Evolutionary conservation across 2,113 vertebrate genomes (phyloP), one percentile per base, ranked within the genome.

Genomic region (Syrmaticus mikado): DNA sequence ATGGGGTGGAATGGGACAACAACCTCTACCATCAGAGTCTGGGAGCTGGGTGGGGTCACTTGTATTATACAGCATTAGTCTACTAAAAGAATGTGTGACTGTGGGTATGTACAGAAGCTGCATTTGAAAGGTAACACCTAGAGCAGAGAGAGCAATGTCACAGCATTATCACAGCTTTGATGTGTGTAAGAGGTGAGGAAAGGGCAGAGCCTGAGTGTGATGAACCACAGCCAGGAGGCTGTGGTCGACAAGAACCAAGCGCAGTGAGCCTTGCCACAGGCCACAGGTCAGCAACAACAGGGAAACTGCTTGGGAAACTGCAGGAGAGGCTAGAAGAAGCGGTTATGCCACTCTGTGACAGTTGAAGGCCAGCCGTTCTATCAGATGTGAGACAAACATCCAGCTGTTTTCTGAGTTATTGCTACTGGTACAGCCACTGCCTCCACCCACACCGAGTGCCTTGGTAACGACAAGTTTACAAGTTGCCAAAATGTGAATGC

Each of bases 241-340:
- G 28, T 5, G 11, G 52, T n/a, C 16, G n/a, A 28, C 27, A 38
- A 20, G 48, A 71, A 36, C 2, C 0, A 0, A 65, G 17, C 1
- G 6, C 27, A 10, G 3, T 0, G 9, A 78, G 60, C 58, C 43
- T n/a, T 50, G 32, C 18, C 1, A 0, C 11, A 10, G 14, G 30
- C 13, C 36, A 36, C 57, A 20, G 50, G 48, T 15, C 38, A 20
- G 24, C 43, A 28, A 8, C 0, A 0, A 43, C 27, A 52, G 24
- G 22, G 46, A 25, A 52, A 16, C 10, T 20, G 18, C 36, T 14
- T 27, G 2, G 1, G 24, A 17, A 40, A 10, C 40, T 1, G 13
- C 14, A 34, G 30, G 57, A 36, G n/a, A 52, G 50, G 24, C 25
- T 25, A 52, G 25, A 50, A 50, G 48, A 52, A 43, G 41, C 28